Percentiles rank a stretch among this genome's conserved stretches.
Evolutionary conservation across 2,888 invertebrate genomes (phyloP).

Genomic region (Sphaerophoria taeniata): DNA sequence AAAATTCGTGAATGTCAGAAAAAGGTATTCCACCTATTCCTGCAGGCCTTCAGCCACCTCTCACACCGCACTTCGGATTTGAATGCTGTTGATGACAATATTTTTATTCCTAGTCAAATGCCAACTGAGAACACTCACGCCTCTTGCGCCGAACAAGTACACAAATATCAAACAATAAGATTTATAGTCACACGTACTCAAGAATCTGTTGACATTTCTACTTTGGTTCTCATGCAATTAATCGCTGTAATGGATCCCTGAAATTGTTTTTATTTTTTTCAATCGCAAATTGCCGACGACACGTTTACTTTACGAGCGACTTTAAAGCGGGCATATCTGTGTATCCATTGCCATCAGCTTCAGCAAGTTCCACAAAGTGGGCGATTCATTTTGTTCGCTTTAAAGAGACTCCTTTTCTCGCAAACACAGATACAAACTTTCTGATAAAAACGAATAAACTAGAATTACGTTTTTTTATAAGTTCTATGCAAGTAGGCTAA

Average conservation of each 20-base stretch:
- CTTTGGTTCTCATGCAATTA: conserved; percentile 71
- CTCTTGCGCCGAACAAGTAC: conserved; percentile 55
- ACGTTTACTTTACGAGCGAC: background rate
- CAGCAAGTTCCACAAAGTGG: conserved; percentile 42
- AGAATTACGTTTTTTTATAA: conserved; percentile 33
- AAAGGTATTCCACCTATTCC: background rate
- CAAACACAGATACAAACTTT: conserved; percentile 42
- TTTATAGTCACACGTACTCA: conserved; percentile 69
- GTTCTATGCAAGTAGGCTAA: background rate
- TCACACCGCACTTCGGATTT: conserved; percentile 2
- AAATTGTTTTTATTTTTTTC: conserved; percentile 52
- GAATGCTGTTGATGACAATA: conserved; percentile 35
- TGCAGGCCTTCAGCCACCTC: background rate
- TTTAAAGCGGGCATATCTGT: background rate
- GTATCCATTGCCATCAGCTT: background rate
- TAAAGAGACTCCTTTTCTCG: conserved; percentile 20
- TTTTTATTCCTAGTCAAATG: conserved; percentile 41
- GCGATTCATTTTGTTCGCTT: conserved; percentile 49
- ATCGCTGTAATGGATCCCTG: conserved; percentile 70
- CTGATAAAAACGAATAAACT: conserved; percentile 56
- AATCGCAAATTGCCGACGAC: conserved; percentile 59
- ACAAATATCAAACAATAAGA: conserved; percentile 56
- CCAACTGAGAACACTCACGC: conserved; percentile 54
- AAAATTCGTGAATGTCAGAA: conserved; percentile 70
- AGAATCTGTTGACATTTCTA: conserved; percentile 70